Evolutionary conservation across 1,140 invertebrate genomes (phyloP), one percentile per base, ranked within the genome.

Genomic region (Nasonia vitripennis): DNA sequence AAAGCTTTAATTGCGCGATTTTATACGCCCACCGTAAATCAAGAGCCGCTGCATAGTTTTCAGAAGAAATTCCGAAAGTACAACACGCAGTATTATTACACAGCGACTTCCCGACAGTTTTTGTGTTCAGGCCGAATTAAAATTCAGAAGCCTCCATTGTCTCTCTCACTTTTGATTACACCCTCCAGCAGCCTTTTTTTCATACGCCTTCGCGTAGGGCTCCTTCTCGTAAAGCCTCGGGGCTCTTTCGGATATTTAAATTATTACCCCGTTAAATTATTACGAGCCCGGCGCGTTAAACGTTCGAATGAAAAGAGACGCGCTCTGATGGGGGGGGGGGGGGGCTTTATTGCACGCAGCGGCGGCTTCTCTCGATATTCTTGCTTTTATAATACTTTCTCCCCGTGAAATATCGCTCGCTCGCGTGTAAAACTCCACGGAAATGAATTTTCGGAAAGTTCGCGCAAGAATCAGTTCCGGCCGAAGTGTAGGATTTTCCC

Each of bases 231-330:
- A 70, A 80, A 80, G 78, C 9, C 41, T 20, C 62, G 51, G 62
- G 27, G 1, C 27, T 27, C 14, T 41, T 7, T 62, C 62, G 34
- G 37, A 80, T 70, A 80, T 80, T 80, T 27, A 80, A 80, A 80
- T 80, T 80, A 80, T 80, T 80, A 70, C 78, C 34, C 37, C 78
- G 78, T 80, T 80, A 80, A 80, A 67, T 68, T 80, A 80, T 80
- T 80, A 80, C 78, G 78, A 80, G n/a, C 31, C 17, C 10, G 9
- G 20, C 78, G 34, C 78, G 77, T 78, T 78, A 67, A 78, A 78
- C 55, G 31, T 67, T 67, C 77, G 77, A 78, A 55, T 80, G 78
- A 80, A 80, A 41, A 80, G 55, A 37, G 34, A 37, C 34, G n/a
- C 78, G 4, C 14, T 37, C 34, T 37, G 34, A 27, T 27, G 7